Evolutionary conservation across 2,113 vertebrate species (phyloP).

Genomic region (Nesogale talazaci): DNA sequence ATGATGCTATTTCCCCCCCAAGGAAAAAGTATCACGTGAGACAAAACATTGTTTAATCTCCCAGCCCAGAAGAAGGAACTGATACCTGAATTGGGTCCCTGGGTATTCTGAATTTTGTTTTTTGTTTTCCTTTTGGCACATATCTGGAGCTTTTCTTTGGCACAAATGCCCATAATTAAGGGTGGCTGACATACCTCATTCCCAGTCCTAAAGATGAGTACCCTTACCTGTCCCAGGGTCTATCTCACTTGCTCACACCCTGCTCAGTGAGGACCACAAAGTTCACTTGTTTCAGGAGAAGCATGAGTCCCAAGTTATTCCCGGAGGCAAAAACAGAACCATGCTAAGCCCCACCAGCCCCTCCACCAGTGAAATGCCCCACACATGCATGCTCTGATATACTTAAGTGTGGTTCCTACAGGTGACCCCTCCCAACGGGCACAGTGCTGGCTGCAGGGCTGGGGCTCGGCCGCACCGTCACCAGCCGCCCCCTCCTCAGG

Average conservation of each 20-base stretch:
- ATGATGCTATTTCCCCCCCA: neutral
- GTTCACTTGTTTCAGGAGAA: neutral
- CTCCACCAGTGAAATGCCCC: conserved; percentile 55
- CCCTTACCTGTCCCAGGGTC: neutral
- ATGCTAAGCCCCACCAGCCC: conserved; percentile 68
- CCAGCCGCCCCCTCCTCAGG: conserved; percentile 76
- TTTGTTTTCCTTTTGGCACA: too few relatives aligned
- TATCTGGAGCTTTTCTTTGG: neutral
- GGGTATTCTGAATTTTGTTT: too few relatives aligned
- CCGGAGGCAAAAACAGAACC: neutral
- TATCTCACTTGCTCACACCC: neutral
- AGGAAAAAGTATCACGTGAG: neutral
- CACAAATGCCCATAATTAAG: neutral
- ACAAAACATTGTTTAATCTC: neutral
- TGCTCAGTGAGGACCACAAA: neutral
- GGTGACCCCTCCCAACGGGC: conserved; percentile 87
- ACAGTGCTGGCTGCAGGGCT: conserved; percentile 87
- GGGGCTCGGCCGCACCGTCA: conserved; percentile 60
- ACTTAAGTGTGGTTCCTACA: conserved; percentile 90
- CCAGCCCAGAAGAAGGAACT: neutral
- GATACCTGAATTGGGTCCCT: neutral
- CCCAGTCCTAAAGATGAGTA: neutral
- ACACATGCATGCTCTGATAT: conserved; percentile 85
- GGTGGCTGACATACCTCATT: neutral
- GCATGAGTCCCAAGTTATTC: neutral